These are phyloP conservation scores for Papilio aristodemus DNA, from an alignment of 1,140 invertebrate genomes.

Conservation along the genomic window DNA sequence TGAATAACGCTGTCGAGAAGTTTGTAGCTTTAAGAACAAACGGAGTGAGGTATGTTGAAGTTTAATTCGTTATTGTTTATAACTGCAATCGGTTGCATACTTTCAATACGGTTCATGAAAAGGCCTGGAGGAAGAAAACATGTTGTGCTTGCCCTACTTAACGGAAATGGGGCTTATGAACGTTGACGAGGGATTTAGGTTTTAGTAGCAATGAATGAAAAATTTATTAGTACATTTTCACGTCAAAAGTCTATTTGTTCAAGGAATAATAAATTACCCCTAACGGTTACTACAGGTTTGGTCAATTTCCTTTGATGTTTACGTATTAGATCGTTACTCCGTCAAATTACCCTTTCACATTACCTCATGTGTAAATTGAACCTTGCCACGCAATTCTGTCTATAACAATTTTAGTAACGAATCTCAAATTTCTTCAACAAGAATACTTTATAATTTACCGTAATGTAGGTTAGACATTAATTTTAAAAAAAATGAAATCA, in stretches of 20 bases:
- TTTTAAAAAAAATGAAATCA: too few relatives aligned
- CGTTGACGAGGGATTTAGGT: too few relatives aligned
- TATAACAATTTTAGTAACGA: background rate
- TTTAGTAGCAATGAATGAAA: background rate
- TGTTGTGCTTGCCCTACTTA: too few relatives aligned
- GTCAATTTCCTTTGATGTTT: conserved; percentile 46
- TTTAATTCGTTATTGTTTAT: background rate
- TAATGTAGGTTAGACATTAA: too few relatives aligned
- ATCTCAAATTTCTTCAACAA: too few relatives aligned
- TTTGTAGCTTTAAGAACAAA: conserved; percentile 50
- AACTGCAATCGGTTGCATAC: too few relatives aligned
- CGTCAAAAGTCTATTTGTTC: background rate
- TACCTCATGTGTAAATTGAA: conserved; percentile 35
- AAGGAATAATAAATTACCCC: background rate
- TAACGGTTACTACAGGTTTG: conserved; percentile 33
- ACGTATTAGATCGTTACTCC: conserved; percentile 36
- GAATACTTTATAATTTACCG: too few relatives aligned
- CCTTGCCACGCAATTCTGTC: conserved; percentile 38
- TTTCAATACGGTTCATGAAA: too few relatives aligned
- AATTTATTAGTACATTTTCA: background rate
- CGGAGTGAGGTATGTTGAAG: conserved; percentile 47
- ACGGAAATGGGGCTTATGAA: too few relatives aligned
- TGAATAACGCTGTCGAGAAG: conserved; percentile 50
- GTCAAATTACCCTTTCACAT: conserved; percentile 37
- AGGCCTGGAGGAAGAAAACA: too few relatives aligned